phyloP scores from a whole-genome alignment of 2,888 invertebrate genomes.

The Andrena minutula region DNA sequence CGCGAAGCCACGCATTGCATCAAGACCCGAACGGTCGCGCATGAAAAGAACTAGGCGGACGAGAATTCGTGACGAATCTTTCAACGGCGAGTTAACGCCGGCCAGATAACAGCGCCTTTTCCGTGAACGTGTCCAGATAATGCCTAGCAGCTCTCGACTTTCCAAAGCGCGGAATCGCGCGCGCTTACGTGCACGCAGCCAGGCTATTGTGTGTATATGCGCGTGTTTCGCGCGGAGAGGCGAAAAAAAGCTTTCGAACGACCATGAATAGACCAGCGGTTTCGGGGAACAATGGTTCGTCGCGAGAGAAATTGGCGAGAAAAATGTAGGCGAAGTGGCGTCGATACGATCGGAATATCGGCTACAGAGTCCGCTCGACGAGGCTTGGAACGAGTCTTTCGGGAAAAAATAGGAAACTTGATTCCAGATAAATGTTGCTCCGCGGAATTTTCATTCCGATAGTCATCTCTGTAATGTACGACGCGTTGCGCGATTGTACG shows the following conservation, averaged over 20 bases:
- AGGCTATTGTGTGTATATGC: neutral
- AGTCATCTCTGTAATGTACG: constrained; percentile 22
- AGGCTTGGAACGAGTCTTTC: constrained; percentile 26
- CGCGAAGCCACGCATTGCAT: neutral
- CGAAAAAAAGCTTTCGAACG: constrained; percentile 14
- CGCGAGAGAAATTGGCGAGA: constrained; percentile 48
- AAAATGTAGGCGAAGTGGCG: constrained; percentile 37
- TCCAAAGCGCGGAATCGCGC: constrained; percentile 53
- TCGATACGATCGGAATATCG: constrained; percentile 57
- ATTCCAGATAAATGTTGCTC: constrained; percentile 31
- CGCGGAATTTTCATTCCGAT: constrained; percentile 34
- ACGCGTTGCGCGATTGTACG: constrained; percentile 36
- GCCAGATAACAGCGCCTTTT: constrained; percentile 54
- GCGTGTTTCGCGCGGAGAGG: neutral
- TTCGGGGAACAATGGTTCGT: constrained; percentile 44
- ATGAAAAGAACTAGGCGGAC: constrained; percentile 5
- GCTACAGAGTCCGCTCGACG: constrained; percentile 4
- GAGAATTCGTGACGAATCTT: constrained; percentile 58
- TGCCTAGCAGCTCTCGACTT: constrained; percentile 24
- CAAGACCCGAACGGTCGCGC: neutral
- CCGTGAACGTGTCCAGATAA: constrained; percentile 65
- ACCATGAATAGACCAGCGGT: constrained; percentile 47
- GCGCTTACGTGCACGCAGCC: constrained; percentile 39
- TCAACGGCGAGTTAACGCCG: constrained; percentile 43
- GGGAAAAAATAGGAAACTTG: constrained; percentile 39